Evolutionary conservation across 1,140 invertebrate genomes (phyloP), one percentile per base, ranked within the genome.

Genomic region (Lasioglossum albipes): DNA sequence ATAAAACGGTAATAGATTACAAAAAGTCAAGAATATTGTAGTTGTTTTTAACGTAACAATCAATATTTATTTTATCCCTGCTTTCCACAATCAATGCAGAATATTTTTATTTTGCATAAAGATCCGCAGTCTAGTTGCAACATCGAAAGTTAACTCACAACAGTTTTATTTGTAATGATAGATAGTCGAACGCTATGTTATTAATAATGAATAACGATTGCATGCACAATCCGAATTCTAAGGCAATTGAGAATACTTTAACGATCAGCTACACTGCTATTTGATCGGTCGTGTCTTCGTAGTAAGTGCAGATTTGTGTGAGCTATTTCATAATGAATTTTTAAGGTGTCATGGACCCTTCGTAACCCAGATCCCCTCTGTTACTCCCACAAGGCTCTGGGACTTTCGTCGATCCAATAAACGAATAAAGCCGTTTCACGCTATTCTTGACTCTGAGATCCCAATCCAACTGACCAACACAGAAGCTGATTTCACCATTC

Each of bases 331-430:
- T 79, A 84, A 80, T 87, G 82, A 87, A 87, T 87, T 87, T 87
- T 87, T 87, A 87, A 87, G 71, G 82, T 77, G 70, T 81, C 75
- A 77, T 77, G 85, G 78, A 87, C 84, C 85, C 85, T 87, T 72
- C 81, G 81, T 79, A 85, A 79, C 78, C 74, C 84, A 73, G 70
- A 77, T 85, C 78, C 85, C 85, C 81, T 81, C 85, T 79, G 84
- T 87, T 87, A 73, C 78, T 87, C 85, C 84, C 85, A 54, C 76
- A 87, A 86, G 78, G 68, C 78, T 76, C 80, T 78, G 78, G 59
- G 85, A 87, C 85, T 87, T 87, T 83, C 81, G 85, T 82, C 85
- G 85, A 87, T 87, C 84, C 84, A 86, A 86, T 87, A 87, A 87
- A 85, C 85, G 85, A 86, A 85, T 84, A 84, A 87, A 86, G 75